Evolutionary conservation across 2,113 vertebrate species (phyloP).

Genomic region (Colius striatus): DNA sequence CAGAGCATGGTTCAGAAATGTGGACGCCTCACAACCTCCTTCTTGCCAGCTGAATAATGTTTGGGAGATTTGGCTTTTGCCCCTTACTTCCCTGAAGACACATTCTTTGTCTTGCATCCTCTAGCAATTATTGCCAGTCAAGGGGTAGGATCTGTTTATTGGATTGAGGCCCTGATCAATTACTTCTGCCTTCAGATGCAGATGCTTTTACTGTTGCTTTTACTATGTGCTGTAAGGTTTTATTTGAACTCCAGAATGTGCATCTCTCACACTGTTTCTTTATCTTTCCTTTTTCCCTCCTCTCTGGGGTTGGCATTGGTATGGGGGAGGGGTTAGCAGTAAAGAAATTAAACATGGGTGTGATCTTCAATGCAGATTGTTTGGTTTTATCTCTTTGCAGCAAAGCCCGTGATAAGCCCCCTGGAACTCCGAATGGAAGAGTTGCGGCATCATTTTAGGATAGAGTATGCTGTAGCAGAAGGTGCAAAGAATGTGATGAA

Average conservation of each 20-base stretch:
- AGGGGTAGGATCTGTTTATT: neutral
- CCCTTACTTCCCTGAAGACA: neutral
- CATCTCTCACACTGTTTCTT: neutral
- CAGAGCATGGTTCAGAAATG: neutral
- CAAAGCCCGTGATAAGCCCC: conserved; percentile 97
- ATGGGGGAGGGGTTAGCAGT: neutral
- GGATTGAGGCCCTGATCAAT: neutral
- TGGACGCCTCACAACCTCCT: neutral
- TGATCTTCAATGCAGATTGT: conserved; percentile 28
- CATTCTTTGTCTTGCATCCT: neutral
- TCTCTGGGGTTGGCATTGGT: neutral
- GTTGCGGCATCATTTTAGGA: conserved; percentile 95
- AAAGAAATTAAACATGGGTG: neutral
- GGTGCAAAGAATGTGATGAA: conserved; percentile 99
- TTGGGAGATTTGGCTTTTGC: neutral
- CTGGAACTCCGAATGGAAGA: conserved; percentile 98
- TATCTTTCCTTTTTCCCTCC: too few species aligned
- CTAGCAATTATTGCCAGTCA: neutral
- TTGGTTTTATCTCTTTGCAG: conserved; percentile 70
- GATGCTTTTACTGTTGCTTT: neutral
- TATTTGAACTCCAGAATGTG: neutral
- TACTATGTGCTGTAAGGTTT: neutral
- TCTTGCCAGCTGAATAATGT: neutral
- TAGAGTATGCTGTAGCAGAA: conserved; percentile 97
- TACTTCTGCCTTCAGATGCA: neutral